Evolutionary conservation across 1,140 invertebrate species (phyloP), one percentile per base, ranked within the genome.

Genomic region (Lordiphosa clarofinis): DNA sequence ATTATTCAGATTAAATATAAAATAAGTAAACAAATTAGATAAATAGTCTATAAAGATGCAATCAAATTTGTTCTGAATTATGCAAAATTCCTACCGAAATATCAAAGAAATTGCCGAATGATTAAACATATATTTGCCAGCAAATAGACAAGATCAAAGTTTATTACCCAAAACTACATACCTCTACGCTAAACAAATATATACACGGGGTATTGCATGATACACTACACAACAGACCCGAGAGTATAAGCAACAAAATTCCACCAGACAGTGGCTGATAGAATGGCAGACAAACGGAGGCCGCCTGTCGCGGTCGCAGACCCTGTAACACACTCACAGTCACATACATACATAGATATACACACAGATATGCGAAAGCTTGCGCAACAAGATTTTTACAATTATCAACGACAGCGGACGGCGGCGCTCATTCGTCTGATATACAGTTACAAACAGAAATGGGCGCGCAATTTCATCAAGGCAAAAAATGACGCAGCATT

Each of bases 311-410:
- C 68, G 69, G 68, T 72, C 68, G 68, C 68, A 74, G 71, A 68
- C 71, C 71, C 70, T 67, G 70, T 65, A 60, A n/a, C n/a, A 70
- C 55, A 15, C 19, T n/a, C 38, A 15, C 35, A 38, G 10, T 28
- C 33, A 62, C n/a, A 19, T 19, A 42, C 57, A 52, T 37, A 63
- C 46, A 63, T 46, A 61, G 52, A n/a, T n/a, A 43, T 47, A 63
- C 35, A 63, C 21, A 24, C 4, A 46, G n/a, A 24, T 31, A 44
- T 11, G n/a, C 64, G 53, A 69, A 65, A 44, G 65, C 76, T 81
- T 81, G 75, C 71, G 75, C 66, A 81, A 66, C 67, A 56, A 74
- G 56, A 79, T 65, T 65, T 50, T 73, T 68, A 78, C 73, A 78
- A 53, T 36, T 21, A 71, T 46, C 31, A 28, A 28, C 43, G 24